phyloP scores from a whole-genome alignment of 2,113 vertebrate species.

The Lophura nycthemera region DNA sequence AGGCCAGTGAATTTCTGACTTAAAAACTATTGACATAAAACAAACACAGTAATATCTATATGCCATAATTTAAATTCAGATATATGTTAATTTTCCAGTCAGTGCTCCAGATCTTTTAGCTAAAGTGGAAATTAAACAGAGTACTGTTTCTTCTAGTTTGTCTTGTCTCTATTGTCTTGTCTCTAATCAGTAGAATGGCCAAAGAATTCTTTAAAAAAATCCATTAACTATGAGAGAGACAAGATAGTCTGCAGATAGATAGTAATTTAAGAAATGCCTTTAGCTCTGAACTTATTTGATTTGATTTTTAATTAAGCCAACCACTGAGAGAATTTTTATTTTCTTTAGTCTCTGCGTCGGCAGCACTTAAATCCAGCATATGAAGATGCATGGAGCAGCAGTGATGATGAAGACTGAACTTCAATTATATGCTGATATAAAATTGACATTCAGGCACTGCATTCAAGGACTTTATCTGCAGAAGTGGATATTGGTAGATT shows the following conservation, averaged over 20 bases:
- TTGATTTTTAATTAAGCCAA: not conserved
- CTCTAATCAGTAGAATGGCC: not conserved
- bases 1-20: not conserved
- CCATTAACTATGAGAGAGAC: not conserved
- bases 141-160: not conserved
- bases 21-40: not conserved
- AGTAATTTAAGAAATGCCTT: not conserved
- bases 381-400: conserved; percentile 94
- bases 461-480: not conserved
- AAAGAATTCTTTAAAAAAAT: not conserved
- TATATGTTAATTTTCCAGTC: not conserved
- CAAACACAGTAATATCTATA: not conserved
- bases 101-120: not conserved
- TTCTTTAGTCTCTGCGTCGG: conserved; percentile 74
- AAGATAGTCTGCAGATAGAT: not conserved
- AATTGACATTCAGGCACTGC: not conserved
- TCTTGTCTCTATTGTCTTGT: not conserved
- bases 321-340: not conserved
- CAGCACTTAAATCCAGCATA: conserved; percentile 83
- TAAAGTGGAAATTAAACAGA: not conserved
- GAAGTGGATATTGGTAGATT: not conserved
- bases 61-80: not conserved
- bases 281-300: not conserved
- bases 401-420: conserved; percentile 86
- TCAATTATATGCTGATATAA: not conserved